Base-by-base conservation (phyloP, 2,888 invertebrate species). In the Drosophila kambysellisi region DNA sequence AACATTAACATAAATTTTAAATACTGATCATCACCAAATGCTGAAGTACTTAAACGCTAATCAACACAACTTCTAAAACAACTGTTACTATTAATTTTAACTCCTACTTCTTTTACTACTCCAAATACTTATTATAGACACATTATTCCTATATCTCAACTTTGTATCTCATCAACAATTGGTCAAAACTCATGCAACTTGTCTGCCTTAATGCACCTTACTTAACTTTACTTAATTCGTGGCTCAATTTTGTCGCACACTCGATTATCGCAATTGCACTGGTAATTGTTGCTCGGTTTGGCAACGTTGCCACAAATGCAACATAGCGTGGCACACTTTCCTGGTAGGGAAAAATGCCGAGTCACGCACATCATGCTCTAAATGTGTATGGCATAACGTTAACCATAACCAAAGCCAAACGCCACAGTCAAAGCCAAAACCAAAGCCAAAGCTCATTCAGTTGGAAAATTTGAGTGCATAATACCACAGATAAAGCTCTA, bases 281-380 rank as follows among this genome's bases (percentile, higher is more conserved):
- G 52, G 35, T 33, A 12, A 17, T 50, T 17, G 25, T 33, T 54
- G 29, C 15, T 35, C 51, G 37, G 56, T 75, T 64, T 70, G 64
- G 53, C 74, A 75, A 76, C 76, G 43, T 75, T 68, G 70, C 15
- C 50, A 33, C 33, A 50, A 56, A 64, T 81, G 77, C 77, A 76
- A 56, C 81, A 64, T n/a, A 51, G 56, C 66, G 56, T 73, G 76
- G 62, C 76, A 72, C 62, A 72, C 60, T 70, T 69, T 65, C 54
- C 63, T 35, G 56, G 41, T 3, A 41, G 46, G 65, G 64, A 68
- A 82, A 89, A 84, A 77, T 54, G 80, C 56, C 66, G 52, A 84
- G 89, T 80, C 88, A 89, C 86, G 90, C 78, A 70, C 58, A 82
- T 72, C 73, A 33, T 71, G 66, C 78, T 73, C 81, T 20, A 81